phyloP scores from a whole-genome alignment of 2,113 vertebrate species.

The Lutjanus erythropterus region DNA sequence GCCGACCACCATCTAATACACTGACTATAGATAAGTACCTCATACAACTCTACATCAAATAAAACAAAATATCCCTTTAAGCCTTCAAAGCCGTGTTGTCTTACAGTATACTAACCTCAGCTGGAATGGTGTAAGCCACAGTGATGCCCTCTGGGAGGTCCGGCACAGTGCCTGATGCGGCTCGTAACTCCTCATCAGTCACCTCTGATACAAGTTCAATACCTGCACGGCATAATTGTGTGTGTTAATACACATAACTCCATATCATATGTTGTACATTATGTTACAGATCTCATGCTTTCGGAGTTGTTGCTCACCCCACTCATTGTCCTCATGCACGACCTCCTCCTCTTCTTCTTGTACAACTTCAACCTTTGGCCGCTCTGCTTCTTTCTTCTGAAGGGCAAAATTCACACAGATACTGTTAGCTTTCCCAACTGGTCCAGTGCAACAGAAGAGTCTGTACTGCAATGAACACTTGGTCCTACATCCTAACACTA shows the following conservation, averaged over 20 bases:
- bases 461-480: neutral
- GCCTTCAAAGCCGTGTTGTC: neutral
- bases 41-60: too few species aligned
- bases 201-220: slow-evolving; percentile 95
- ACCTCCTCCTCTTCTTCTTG: slow-evolving; percentile 85
- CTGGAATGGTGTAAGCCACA: slow-evolving; percentile 94
- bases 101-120: slow-evolving; percentile 83
- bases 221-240: slow-evolving; percentile 79
- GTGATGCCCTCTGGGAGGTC: slow-evolving; percentile 94
- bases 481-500: neutral
- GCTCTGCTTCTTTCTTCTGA: slow-evolving; percentile 87
- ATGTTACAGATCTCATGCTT: neutral
- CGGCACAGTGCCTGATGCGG: slow-evolving; percentile 88
- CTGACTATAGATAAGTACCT: too few species aligned
- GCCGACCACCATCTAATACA: too few species aligned
- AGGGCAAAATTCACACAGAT: neutral
- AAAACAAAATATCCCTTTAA: neutral
- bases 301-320: slow-evolving; percentile 86
- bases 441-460: neutral
- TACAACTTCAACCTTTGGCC: slow-evolving; percentile 85
- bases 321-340: slow-evolving; percentile 94
- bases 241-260: neutral
- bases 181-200: slow-evolving; percentile 91
- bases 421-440: neutral
- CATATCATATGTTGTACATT: neutral